phyloP scores from a whole-genome alignment of 2,113 vertebrate genomes.

The Phalacrocorax carbo region DNA sequence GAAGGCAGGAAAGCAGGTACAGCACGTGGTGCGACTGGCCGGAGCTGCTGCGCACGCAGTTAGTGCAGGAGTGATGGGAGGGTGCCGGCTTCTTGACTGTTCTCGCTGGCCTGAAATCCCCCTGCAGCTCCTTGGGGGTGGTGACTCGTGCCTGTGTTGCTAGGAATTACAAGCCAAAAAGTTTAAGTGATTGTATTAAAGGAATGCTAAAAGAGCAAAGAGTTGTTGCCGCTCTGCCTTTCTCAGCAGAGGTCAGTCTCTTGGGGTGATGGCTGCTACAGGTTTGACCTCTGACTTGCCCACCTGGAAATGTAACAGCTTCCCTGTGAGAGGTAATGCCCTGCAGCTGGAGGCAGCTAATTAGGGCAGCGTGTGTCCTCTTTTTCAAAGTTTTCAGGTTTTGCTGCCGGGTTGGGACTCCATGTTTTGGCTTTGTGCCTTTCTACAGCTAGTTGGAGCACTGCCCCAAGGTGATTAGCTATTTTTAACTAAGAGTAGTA shows the following conservation, averaged over 20 bases:
- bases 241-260: neutral
- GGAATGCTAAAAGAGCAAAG: neutral
- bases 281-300: neutral
- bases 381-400: neutral
- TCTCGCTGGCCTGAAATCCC: neutral
- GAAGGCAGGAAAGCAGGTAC: neutral
- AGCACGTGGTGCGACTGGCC: accelerated
- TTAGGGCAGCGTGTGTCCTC: neutral
- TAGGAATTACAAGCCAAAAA: neutral
- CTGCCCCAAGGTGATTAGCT: neutral
- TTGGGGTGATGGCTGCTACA: neutral
- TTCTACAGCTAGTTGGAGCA: neutral
- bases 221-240: neutral
- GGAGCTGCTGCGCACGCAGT: neutral
- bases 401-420: neutral
- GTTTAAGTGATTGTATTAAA: neutral
- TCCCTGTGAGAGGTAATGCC: neutral
- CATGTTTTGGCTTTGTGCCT: neutral
- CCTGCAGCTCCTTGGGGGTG: accelerated
- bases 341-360: neutral
- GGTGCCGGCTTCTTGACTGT: accelerated
- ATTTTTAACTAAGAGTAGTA: neutral
- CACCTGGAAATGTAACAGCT: accelerated
- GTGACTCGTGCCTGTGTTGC: neutral
- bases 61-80: neutral